These are phyloP conservation scores for Rhynchonema sp. DNA, from an alignment of 2,888 invertebrate species.

Conservation along the genomic window DNA sequence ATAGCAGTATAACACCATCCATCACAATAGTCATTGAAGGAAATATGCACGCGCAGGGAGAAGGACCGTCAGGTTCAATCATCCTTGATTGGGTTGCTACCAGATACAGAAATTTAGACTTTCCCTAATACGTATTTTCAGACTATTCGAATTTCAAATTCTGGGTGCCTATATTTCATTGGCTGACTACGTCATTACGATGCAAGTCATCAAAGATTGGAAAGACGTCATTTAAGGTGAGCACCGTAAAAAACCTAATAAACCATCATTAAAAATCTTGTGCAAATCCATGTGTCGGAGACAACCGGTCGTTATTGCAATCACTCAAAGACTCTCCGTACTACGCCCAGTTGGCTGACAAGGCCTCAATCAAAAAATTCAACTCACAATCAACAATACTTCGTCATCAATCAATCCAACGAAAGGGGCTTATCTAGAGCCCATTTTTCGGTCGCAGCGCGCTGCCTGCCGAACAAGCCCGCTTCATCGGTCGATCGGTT, in stretches of 20 bases:
- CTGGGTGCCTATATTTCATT: constrained; percentile 56
- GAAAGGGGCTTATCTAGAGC: constrained; percentile 81
- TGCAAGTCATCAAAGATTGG: constrained; percentile 69
- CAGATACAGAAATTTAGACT: too few relatives aligned
- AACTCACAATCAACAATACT: constrained; percentile 58
- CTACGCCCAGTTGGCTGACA: constrained; percentile 58
- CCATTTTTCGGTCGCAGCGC: constrained; percentile 71
- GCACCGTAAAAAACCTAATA: too few relatives aligned
- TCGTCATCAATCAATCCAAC: constrained; percentile 56
- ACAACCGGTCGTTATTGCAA: constrained; percentile 58
- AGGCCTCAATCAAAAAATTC: constrained; percentile 58
- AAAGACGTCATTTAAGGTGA: constrained; percentile 66
- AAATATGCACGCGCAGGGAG: constrained; percentile 50
- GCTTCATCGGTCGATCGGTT: constrained; percentile 72
- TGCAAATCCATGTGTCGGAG: constrained; percentile 42
- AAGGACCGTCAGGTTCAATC: constrained; percentile 45
- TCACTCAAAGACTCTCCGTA: constrained; percentile 63
- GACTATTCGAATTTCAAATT: constrained; percentile 87
- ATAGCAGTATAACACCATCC: constrained; percentile 33
- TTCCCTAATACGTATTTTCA: constrained; percentile 31
- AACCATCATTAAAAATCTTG: too few relatives aligned
- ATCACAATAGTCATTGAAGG: constrained; percentile 43
- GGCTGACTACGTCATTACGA: constrained; percentile 44
- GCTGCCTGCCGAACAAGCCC: constrained; percentile 48
- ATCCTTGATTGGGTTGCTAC: too few relatives aligned